phyloP scores from a whole-genome alignment of 2,113 vertebrate species.

The Nipponia nippon region DNA sequence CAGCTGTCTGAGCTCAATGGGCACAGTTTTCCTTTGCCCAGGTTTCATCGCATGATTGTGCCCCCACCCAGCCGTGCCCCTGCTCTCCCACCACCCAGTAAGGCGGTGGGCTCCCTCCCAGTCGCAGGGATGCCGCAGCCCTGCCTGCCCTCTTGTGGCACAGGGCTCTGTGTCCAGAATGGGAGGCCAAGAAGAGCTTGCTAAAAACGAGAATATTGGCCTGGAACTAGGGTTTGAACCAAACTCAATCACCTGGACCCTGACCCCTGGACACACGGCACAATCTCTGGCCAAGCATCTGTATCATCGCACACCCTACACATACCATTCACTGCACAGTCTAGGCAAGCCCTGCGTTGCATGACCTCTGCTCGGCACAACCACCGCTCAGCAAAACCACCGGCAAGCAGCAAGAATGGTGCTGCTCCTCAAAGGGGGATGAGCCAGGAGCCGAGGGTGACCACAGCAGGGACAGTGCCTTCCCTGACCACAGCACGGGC shows the following conservation, averaged over 20 bases:
- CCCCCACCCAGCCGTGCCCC: background rate
- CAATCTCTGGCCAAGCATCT: accelerated
- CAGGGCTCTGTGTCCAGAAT: accelerated
- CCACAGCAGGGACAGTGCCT: too few species aligned
- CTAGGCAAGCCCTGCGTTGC: too few species aligned
- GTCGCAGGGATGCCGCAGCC: background rate
- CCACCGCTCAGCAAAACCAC: too few species aligned
- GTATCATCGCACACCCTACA: background rate
- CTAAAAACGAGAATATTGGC: background rate
- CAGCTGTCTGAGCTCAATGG: background rate
- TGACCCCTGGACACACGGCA: accelerated
- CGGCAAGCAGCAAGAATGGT: background rate
- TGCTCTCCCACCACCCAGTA: background rate
- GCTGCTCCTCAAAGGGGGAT: too few species aligned
- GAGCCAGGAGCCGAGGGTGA: background rate
- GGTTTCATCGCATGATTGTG: accelerated
- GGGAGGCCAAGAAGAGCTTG: background rate
- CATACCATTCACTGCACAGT: accelerated
- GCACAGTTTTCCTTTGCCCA: background rate
- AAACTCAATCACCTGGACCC: background rate
- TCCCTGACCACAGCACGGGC: too few species aligned
- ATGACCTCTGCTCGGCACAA: background rate
- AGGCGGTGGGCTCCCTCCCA: background rate
- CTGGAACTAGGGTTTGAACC: background rate
- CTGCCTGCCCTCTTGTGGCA: background rate